These are phyloP conservation scores for Nibea coibor DNA, from an alignment of 2,113 vertebrate genomes.

Conservation along the genomic window DNA sequence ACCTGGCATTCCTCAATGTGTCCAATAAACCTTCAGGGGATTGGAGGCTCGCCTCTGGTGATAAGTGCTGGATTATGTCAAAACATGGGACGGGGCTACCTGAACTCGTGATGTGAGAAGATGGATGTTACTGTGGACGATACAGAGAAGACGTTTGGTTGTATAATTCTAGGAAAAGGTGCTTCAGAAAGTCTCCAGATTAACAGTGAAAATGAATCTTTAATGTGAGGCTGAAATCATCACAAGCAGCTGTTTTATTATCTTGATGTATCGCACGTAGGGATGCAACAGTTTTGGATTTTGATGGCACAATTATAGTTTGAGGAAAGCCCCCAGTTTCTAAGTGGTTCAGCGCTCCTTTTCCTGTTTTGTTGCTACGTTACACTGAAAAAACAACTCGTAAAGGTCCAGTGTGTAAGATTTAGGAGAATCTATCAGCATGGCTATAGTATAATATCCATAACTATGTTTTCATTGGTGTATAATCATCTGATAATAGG, in stretches of 20 bases:
- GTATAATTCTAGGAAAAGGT: not conserved
- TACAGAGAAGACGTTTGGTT: not conserved
- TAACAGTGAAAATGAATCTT: not conserved
- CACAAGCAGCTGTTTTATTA: not conserved
- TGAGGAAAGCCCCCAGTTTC: no score
- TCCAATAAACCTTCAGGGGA: slow-evolving; percentile 33
- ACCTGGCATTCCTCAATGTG: slow-evolving; percentile 73
- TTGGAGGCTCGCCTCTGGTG: not conserved
- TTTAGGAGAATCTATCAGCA: no score
- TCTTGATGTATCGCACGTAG: not conserved
- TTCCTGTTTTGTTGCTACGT: no score
- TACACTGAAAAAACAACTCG: no score
- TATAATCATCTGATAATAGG: no score
- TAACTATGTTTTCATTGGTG: no score
- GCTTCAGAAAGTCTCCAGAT: not conserved
- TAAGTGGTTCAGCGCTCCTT: no score
- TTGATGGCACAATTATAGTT: no score
- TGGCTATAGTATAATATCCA: no score
- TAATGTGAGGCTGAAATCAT: not conserved
- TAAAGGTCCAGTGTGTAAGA: no score
- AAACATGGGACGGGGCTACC: not conserved
- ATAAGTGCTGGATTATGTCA: slow-evolving; percentile 25
- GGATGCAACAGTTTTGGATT: no score
- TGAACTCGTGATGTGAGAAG: not conserved
- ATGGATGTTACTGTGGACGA: not conserved